A percentile compares a stretch with the other conserved stretches of the same genome.
Conservation (phyloP, 2,113 vertebrate genomes). For the Lichenostomus cassidix region DNA sequence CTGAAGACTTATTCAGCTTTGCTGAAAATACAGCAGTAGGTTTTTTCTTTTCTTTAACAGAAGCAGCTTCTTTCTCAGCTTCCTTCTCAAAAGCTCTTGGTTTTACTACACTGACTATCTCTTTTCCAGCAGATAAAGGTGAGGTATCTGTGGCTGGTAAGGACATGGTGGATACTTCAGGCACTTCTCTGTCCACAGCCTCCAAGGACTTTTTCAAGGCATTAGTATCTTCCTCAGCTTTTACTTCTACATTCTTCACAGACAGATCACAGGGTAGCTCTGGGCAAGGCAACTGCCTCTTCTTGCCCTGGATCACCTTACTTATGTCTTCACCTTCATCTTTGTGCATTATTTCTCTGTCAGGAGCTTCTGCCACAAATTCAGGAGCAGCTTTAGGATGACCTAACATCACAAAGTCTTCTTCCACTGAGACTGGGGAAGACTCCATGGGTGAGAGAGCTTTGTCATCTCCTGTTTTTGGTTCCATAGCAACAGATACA, state of each 20-base stretch:
- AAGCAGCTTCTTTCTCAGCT: conserved; percentile 65
- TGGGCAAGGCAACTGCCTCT: conserved; percentile 46
- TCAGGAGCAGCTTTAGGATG: conserved; percentile 60
- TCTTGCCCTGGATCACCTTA: not conserved
- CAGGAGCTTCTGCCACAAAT: conserved; percentile 20
- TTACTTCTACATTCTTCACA: conserved; percentile 61
- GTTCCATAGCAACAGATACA: conserved; percentile 56
- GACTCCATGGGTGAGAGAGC: conserved; percentile 64
- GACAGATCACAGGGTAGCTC: conserved; percentile 70
- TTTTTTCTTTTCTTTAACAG: conserved; percentile 70
- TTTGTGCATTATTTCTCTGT: conserved; percentile 9
- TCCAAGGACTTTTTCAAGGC: conserved; percentile 59
- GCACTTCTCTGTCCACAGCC: conserved; percentile 64
- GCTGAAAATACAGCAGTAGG: conserved; percentile 74
- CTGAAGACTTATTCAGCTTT: conserved; percentile 81
- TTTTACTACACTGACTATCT: conserved; percentile 68
- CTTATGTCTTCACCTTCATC: not conserved
- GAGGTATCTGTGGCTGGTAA: conserved; percentile 50
- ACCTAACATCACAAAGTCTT: conserved; percentile 70
- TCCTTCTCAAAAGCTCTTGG: conserved; percentile 64
- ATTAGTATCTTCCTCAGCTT: conserved; percentile 53
- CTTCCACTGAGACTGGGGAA: conserved; percentile 69
- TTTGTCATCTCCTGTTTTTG: conserved; percentile 58
- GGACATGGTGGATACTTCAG: conserved; percentile 38
- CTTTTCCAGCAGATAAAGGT: conserved; percentile 52